Base-by-base conservation (phyloP, 23 tunicate genomes). In the Phallusia fumigata region DNA sequence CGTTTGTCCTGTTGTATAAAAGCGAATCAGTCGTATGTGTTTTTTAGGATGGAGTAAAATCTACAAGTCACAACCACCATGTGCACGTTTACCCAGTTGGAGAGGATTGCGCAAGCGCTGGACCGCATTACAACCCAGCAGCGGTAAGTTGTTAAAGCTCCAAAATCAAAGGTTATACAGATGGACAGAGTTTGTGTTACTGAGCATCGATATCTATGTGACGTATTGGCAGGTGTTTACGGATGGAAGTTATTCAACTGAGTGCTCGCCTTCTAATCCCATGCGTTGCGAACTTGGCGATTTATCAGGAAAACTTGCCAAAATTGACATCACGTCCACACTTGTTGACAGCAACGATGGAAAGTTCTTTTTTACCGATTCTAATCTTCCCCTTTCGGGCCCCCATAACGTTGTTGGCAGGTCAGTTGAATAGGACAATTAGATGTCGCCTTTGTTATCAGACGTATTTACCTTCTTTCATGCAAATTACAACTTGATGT, bases 231-330 rank as follows among this genome's bases (percentile, higher is more conserved):
- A 80, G 83, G 74, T 36, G 1, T 30, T 75, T 47, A 80, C 40
- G 18, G 75, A 18, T 32, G 45, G 32, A 16, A 65, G 47, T 78
- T 92, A 92, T 50, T 36, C 80, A 26, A 75, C 86, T n/a, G 52
- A 31, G 31, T 92, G 97, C 65, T 78, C 83, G 16, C 31, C 80
- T 12, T 30, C 64, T 26, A 64, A 84, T 82, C 97, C 97, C 5
- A 77, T 81, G 28, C 86, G 90, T 18, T 93, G 97, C 65, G 97
- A 93, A 76, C 81, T 93, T 34, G 97, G 97, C 18, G 97, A 93
- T 52, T 53, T 93, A n/a, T 84, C 92, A 0, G 81, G 87, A 35
- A 76, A 84, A 35, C 47, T 58, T 16, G 84, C 86, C 44, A 21
- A 30, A 26, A 40, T 93, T 11, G 52, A 84, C 36, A 76, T 93